Conservation (phyloP, 1,140 invertebrate species). For the Tetramorium alpestre region DNA sequence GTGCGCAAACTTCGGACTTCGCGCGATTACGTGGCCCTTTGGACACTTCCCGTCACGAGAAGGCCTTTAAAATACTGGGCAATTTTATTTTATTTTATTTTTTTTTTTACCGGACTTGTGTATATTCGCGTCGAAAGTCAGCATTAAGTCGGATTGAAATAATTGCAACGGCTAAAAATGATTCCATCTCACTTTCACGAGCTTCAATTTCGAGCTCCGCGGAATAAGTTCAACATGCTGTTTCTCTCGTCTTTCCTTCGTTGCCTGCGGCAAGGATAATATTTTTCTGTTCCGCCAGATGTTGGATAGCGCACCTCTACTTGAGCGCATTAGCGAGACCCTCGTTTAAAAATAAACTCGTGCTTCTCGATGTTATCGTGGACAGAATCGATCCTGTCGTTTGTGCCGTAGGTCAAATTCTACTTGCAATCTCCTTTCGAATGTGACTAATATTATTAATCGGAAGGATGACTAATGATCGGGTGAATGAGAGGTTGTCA, state of each 20-base stretch:
- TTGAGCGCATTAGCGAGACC: constrained; percentile 46
- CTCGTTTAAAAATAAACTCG: constrained; percentile 67
- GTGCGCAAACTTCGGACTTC: constrained; percentile 24
- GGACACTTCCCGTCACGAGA: background rate
- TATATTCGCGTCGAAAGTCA: background rate
- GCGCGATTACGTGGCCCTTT: background rate
- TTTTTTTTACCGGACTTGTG: no score
- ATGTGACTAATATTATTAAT: constrained; percentile 8
- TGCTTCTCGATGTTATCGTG: constrained; percentile 27
- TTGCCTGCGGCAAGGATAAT: constrained; percentile 23
- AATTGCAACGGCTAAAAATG: background rate
- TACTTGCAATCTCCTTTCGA: constrained; percentile 11
- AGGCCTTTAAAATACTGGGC: background rate
- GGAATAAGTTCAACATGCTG: background rate
- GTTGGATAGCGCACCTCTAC: constrained; percentile 28
- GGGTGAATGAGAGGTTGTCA: background rate
- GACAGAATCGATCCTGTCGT: constrained; percentile 31
- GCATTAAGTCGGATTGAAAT: background rate
- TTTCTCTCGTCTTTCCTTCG: background rate
- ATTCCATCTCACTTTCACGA: background rate
- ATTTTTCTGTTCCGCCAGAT: constrained; percentile 38
- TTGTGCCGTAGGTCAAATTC: constrained; percentile 63
- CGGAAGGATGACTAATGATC: background rate
- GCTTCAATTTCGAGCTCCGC: background rate
- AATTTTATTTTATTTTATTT: background rate